Evolutionary conservation across 2,113 vertebrate genomes (phyloP), one percentile per base, ranked within the genome.

Genomic region (Tyrannus savana): DNA sequence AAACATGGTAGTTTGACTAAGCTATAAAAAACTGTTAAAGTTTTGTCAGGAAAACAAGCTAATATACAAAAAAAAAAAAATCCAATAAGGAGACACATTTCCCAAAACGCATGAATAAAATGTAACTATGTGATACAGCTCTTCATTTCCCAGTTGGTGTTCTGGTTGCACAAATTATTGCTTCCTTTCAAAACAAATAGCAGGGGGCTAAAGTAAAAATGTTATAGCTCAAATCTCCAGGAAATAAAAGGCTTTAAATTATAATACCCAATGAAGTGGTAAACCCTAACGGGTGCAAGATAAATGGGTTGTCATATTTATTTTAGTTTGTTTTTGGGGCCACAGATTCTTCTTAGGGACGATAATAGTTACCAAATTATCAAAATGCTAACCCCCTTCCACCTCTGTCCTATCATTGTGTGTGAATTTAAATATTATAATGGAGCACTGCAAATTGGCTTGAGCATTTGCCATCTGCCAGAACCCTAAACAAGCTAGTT

Each of bases 261-360:
- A 98, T 98, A 98, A 98, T 95, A 98, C 96, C 98, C 98, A 98
- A 98, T 98, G 98, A 98, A 98, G 98, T 98, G 98, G 98, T 98
- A 98, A 98, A 97, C 97, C 97, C 97, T 98, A 98, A 98, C 92
- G 97, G 97, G 98, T 98, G 95, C 91, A 96, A 97, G 97, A 98
- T 98, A 97, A 98, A 98, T 98, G 97, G 97, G 96, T 98, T 98
- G 97, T 98, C 98, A 98, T 97, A 97, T 97, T 96, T 98, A 96
- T 96, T 97, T 97, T 80, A 97, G 87, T 97, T 98, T 98, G 97
- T 46, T 96, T 97, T 98, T 96, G 80, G 96, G 97, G 88, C 90
- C 91, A 98, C 97, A 95, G 80, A 97, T 95, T 98, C 97, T 98
- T 98, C 98, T 97, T 97, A 97, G 85, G 96, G 91, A 97, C 98